phyloP scores from a whole-genome alignment of 2,797 vertebrate species.

The Spea hammondii region DNA sequence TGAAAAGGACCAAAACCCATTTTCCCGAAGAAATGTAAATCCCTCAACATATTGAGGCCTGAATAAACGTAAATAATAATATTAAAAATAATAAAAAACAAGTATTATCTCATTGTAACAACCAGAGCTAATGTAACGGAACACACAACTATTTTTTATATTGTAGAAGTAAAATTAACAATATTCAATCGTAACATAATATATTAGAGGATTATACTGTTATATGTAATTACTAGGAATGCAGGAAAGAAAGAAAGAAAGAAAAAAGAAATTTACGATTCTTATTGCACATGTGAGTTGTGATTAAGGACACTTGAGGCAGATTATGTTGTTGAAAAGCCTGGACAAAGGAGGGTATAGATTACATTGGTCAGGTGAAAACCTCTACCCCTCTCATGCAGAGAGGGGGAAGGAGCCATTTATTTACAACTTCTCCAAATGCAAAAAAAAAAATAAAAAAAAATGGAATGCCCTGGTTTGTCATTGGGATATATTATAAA shows the following conservation, averaged over 20 bases:
- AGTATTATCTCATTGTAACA: too few species aligned
- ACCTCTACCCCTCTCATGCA: constrained; percentile 30
- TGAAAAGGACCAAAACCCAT: too few species aligned
- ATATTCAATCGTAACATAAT: too few species aligned
- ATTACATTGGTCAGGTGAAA: constrained; percentile 40
- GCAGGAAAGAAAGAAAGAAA: not conserved
- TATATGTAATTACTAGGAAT: too few species aligned
- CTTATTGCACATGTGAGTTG: constrained; percentile 28
- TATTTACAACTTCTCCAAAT: not conserved
- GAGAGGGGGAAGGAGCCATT: not conserved
- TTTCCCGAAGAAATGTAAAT: too few species aligned
- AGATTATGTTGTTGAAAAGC: constrained; percentile 41
- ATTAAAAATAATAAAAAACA: too few species aligned
- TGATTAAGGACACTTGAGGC: constrained; percentile 45
- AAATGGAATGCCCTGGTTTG: not conserved
- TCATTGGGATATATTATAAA: too few species aligned
- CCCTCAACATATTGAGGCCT: too few species aligned
- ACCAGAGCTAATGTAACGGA: too few species aligned
- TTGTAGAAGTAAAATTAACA: too few species aligned
- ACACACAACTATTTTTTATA: too few species aligned
- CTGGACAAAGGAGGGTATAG: constrained; percentile 29
- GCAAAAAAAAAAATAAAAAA: not conserved
- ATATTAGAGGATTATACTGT: not conserved
- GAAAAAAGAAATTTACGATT: constrained; percentile 35
- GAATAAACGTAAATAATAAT: too few species aligned